A percentile compares a stretch with the other conserved stretches of the same genome.
phyloP scores from a whole-genome alignment of 2,797 vertebrate genomes.

The Cyclopterus lumpus region DNA sequence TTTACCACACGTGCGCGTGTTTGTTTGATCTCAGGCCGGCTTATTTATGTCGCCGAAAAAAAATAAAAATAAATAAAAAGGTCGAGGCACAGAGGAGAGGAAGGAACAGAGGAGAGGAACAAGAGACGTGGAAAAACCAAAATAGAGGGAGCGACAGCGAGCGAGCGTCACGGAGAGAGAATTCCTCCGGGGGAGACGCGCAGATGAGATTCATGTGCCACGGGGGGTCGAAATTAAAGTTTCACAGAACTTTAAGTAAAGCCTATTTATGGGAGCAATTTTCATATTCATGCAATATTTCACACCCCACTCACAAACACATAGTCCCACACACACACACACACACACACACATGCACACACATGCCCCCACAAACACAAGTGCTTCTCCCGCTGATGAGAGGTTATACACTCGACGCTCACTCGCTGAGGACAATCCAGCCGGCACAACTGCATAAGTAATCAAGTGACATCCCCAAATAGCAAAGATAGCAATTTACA shows the following conservation, averaged over 20 bases:
- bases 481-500: slow-evolving; percentile 45
- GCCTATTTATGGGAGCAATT: slow-evolving; percentile 71
- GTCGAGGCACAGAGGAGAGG: slow-evolving; percentile 29
- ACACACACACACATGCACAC: slow-evolving; percentile 17
- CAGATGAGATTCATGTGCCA: slow-evolving; percentile 64
- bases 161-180: slow-evolving; percentile 43
- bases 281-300: slow-evolving; percentile 75
- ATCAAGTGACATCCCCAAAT: slow-evolving; percentile 50
- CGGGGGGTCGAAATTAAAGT: slow-evolving; percentile 66
- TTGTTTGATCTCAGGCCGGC: slow-evolving; percentile 32
- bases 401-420: slow-evolving; percentile 34
- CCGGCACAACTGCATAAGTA: slow-evolving; percentile 32
- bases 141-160: slow-evolving; percentile 42
- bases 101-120: slow-evolving; percentile 29
- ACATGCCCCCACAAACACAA: slow-evolving; percentile 38
- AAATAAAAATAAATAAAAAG: slow-evolving; percentile 35
- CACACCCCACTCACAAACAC: slow-evolving; percentile 41
- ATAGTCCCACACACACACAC: slow-evolving; percentile 31
- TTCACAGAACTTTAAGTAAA: slow-evolving; percentile 72
- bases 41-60: slow-evolving; percentile 13
- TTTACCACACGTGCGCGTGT: slow-evolving; percentile 2
- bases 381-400: slow-evolving; percentile 43
- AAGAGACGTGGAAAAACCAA: slow-evolving; percentile 29
- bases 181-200: slow-evolving; percentile 40
- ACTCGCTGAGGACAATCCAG: slow-evolving; percentile 46